These are phyloP conservation scores for Drosophila paulistorum DNA, from an alignment of 1,140 invertebrate genomes.

Conservation along the genomic window DNA sequence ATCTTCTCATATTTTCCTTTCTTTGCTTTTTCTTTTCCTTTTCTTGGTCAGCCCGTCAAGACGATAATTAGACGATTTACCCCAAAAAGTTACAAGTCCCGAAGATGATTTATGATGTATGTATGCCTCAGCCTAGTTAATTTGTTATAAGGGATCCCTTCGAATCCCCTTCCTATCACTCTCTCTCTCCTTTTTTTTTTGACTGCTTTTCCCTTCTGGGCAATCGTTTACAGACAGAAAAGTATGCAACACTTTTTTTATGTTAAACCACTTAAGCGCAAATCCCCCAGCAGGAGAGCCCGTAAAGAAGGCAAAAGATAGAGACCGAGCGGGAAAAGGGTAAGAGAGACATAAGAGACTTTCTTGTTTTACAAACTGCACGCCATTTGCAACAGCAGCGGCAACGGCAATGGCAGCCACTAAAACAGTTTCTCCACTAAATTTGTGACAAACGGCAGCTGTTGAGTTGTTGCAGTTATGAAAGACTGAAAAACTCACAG, in stretches of 20 bases:
- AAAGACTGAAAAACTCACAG: neutral
- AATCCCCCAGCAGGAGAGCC: slow-evolving; percentile 33
- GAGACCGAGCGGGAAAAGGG: neutral
- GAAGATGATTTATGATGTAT: slow-evolving; percentile 72
- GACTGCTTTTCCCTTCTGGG: slow-evolving; percentile 4
- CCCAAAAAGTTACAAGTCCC: slow-evolving; percentile 45
- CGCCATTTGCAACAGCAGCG: slow-evolving; percentile 44
- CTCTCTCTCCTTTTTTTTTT: too few relatives aligned
- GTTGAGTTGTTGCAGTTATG: slow-evolving; percentile 51
- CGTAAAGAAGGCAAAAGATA: neutral
- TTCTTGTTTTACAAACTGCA: slow-evolving; percentile 50
- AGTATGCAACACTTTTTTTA: slow-evolving; percentile 62
- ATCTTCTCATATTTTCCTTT: neutral
- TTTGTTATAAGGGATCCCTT: slow-evolving; percentile 52
- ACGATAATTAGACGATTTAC: slow-evolving; percentile 65
- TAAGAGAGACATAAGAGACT: neutral
- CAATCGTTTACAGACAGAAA: slow-evolving; percentile 43
- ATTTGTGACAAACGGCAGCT: slow-evolving; percentile 67
- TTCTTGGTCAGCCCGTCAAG: slow-evolving; percentile 22
- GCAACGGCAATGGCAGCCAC: slow-evolving; percentile 37
- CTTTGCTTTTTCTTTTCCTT: neutral
- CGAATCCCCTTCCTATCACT: neutral
- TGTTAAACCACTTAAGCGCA: slow-evolving; percentile 49
- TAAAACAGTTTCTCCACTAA: slow-evolving; percentile 49
- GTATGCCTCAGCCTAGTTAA: slow-evolving; percentile 39